These are phyloP conservation scores for Trachelus tabidus DNA, from an alignment of 2,888 invertebrate species.

Conservation along the genomic window DNA sequence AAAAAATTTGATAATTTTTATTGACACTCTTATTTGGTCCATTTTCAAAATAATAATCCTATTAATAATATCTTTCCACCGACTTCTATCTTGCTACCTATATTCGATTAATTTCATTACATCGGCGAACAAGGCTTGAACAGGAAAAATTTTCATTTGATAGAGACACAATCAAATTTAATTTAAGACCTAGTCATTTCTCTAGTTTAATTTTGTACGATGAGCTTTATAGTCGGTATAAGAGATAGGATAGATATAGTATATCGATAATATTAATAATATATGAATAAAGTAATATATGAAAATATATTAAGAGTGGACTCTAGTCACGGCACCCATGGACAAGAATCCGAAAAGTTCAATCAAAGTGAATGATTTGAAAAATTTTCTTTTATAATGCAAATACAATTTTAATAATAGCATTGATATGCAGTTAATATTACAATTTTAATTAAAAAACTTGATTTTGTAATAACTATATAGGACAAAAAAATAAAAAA, in stretches of 20 bases:
- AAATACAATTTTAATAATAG: no score
- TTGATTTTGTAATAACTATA: not conserved
- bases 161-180: conserved; percentile 28
- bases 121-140: not conserved
- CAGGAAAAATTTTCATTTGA: not conserved
- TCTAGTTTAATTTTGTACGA: not conserved
- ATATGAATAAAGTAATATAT: conserved; percentile 26
- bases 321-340: conserved; percentile 54
- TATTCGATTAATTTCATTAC: not conserved
- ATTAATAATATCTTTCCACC: no score
- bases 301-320: conserved; percentile 46
- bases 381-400: not conserved
- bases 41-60: not conserved
- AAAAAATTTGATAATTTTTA: not conserved
- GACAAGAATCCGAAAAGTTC: conserved; percentile 51
- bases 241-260: not conserved
- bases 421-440: not conserved
- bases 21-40: not conserved
- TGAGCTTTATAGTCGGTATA: not conserved
- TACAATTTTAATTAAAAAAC: not conserved
- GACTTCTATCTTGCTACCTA: not conserved
- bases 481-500: not conserved
- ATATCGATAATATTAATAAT: conserved; percentile 10
- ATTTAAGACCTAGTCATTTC: conserved; percentile 8
- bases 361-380: not conserved